phyloP scores from a whole-genome alignment of 2,113 vertebrate genomes.

The Cervus canadensis region DNA sequence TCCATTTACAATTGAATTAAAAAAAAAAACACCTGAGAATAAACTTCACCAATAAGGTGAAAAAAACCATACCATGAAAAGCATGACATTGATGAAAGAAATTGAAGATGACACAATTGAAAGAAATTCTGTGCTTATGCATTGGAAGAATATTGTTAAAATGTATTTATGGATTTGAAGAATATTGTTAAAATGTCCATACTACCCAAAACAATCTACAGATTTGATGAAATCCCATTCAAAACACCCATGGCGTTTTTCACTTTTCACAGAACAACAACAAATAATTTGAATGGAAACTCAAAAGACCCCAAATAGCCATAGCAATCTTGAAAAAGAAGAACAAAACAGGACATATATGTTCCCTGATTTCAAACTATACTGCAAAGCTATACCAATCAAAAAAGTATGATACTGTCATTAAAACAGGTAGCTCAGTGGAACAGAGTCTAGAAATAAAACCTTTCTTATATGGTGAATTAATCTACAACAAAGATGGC shows the following conservation, averaged over 20 bases:
- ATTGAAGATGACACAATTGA: not conserved
- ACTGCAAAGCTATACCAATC: not conserved
- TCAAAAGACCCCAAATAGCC: not conserved
- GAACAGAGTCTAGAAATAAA: not conserved
- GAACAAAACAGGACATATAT: not conserved
- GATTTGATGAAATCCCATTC: not conserved
- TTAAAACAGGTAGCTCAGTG: not conserved
- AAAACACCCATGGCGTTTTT: not conserved
- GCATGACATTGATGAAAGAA: not conserved
- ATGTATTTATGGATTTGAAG: not conserved
- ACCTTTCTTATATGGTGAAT: not conserved
- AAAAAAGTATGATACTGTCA: not conserved
- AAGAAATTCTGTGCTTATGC: not conserved
- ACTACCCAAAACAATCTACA: not conserved
- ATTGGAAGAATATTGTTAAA: not conserved
- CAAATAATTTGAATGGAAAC: not conserved
- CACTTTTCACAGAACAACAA: not conserved
- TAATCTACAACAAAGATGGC: not conserved
- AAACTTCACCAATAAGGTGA: not conserved
- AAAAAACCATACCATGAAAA: not conserved
- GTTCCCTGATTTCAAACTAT: not conserved
- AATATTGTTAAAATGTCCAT: not conserved
- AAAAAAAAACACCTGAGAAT: not conserved
- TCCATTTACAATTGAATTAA: not conserved
- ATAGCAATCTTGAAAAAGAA: not conserved